phyloP scores from a whole-genome alignment of 35 echinoderm and acorn worm species.

The Diadema setosum region DNA sequence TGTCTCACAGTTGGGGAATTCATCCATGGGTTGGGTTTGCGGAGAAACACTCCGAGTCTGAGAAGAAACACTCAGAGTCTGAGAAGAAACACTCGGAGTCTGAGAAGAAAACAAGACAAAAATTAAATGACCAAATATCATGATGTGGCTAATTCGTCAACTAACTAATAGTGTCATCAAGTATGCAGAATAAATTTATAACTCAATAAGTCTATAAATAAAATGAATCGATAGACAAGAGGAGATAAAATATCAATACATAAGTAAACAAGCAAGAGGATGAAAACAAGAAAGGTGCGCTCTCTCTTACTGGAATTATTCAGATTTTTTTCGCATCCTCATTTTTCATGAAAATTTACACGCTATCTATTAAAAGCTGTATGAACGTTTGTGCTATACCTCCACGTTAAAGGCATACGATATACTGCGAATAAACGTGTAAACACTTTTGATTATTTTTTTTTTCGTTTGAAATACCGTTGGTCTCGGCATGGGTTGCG shows the following conservation, averaged over 20 bases:
- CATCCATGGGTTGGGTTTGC: background rate
- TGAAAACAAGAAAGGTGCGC: too few species aligned
- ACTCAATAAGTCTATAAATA: background rate
- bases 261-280: too few species aligned
- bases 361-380: background rate
- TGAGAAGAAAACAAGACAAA: background rate
- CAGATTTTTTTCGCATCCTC: background rate
- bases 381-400: background rate
- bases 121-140: background rate
- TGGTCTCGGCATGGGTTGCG: background rate
- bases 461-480: background rate
- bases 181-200: background rate
- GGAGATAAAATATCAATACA: too few species aligned
- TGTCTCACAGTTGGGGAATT: slow-evolving; percentile 77
- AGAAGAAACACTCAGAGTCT: background rate
- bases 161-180: background rate
- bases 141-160: background rate
- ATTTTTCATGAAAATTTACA: background rate
- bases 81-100: background rate
- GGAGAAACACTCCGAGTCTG: background rate
- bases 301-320: too few species aligned
- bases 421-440: too few species aligned
- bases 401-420: background rate
- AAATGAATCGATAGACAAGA: too few species aligned
- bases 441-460: too few species aligned